A percentile compares a stretch with the other conserved stretches of the same genome.
Evolutionary conservation across 2,113 vertebrate species (phyloP).

Genomic region (Rhinolophus sinicus): DNA sequence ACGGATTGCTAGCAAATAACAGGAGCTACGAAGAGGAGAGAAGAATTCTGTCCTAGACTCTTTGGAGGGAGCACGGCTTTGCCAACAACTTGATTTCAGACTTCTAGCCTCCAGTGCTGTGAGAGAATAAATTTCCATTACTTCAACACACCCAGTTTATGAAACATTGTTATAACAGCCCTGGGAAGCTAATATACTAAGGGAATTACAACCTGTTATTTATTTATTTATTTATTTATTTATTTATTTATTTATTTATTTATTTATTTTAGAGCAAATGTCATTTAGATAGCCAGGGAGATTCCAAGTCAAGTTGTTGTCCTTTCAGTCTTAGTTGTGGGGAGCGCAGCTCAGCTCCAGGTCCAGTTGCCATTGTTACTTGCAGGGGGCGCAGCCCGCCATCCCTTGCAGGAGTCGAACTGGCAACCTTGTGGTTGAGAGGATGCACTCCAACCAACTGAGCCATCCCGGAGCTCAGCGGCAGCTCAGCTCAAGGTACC

Average conservation of each 20-base stretch:
- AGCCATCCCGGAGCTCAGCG: too few relatives aligned
- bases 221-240: neutral
- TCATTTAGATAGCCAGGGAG: constrained; percentile 39
- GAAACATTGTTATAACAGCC: neutral
- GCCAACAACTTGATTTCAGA: neutral
- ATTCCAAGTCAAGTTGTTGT: too few relatives aligned
- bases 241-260: too few relatives aligned
- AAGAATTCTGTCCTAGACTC: neutral
- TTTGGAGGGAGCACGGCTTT: neutral
- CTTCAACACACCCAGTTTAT: neutral
- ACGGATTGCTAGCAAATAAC: neutral
- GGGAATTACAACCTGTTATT: constrained; percentile 32
- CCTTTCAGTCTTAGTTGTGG: too few relatives aligned
- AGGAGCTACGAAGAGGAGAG: neutral
- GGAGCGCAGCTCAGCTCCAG: too few relatives aligned
- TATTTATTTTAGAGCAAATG: constrained; percentile 41
- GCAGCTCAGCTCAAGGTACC: too few relatives aligned
- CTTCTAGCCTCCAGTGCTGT: neutral
- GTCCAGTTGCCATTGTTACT: too few relatives aligned
- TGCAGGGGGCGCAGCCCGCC: too few relatives aligned
- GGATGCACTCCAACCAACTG: too few relatives aligned
- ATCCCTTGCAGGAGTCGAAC: too few relatives aligned
- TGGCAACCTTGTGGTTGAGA: too few relatives aligned
- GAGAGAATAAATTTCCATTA: neutral
- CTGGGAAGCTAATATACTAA: neutral